Evolutionary conservation across 2,797 vertebrate species (phyloP), one percentile per base, ranked within the genome.

Genomic region (Rallus crepitans): DNA sequence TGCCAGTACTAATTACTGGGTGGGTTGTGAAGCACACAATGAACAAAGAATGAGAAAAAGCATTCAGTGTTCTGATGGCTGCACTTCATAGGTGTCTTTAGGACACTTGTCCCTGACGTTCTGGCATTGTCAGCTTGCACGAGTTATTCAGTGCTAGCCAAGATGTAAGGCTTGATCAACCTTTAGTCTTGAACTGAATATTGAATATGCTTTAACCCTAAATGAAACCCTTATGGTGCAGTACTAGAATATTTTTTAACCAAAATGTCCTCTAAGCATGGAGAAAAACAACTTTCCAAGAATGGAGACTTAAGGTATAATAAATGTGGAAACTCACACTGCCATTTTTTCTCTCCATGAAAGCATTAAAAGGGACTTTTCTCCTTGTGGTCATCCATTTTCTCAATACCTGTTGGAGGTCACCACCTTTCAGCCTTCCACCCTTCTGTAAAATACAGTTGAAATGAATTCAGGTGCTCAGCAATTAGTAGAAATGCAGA

Each of bases 1-100:
- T 94, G 90, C 96, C 97, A 91, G 93, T 64, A 37, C 73, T 97
- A 96, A 97, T 97, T 95, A 87, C 79, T 42, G 93, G 66, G 90
- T 91, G 61, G 87, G 90, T 91, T 93, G 37, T 50, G 78, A 96
- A 78, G 91, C 79, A 90, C 77, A 91, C 73, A 68, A 40, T 3
- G 48, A 94, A 84, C 82, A 82, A 93, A 65, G 83, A 78, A 19
- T 19, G 45, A 47, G 28, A 56, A 91, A 96, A 72, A 52, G 5
- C 39, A 68, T 31, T 65, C 50, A 24, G 39, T 3, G 10, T 71
- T 90, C 90, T 31, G 4, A 33, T 1, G 8, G 31, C 19, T 65
- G 28, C 33, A n/a, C 71, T 71, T 73, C 69, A 15, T 7, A 39
- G 53, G 52, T 94, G 85, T 35, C 66, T 76, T 72, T 60, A 72